These are phyloP conservation scores for Spilosoma lubricipeda DNA, from an alignment of 2,888 invertebrate genomes.

Conservation along the genomic window DNA sequence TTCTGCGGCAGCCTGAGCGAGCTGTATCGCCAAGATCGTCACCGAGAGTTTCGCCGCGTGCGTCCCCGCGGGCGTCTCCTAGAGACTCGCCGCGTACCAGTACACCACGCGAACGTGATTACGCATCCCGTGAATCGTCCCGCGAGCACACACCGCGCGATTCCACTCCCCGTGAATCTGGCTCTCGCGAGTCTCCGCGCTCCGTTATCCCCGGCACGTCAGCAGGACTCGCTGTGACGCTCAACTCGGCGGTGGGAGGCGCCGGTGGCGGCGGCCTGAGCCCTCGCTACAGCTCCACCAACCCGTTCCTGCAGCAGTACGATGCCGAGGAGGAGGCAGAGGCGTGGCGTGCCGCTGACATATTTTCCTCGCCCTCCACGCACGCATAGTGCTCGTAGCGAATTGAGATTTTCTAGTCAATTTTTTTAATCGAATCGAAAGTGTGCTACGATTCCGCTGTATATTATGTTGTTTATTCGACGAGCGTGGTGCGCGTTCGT, in stretches of 20 bases:
- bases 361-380: constrained; percentile 81
- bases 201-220: constrained; percentile 86
- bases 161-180: constrained; percentile 55
- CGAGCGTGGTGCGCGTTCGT: constrained; percentile 81
- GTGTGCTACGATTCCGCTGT: constrained; percentile 84
- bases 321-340: constrained; percentile 83
- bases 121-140: constrained; percentile 72
- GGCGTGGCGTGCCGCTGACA: constrained; percentile 81
- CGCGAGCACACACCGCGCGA: constrained; percentile 69
- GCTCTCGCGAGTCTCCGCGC: constrained; percentile 59
- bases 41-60: constrained; percentile 74
- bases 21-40: constrained; percentile 74
- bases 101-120: constrained; percentile 68
- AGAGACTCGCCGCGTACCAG: constrained; percentile 75
- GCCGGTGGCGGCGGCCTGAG: constrained; percentile 57
- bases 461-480: constrained; percentile 80
- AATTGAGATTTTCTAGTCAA: constrained; percentile 86
- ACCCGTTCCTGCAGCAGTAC: constrained; percentile 87
- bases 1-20: constrained; percentile 79
- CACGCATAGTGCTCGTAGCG: constrained; percentile 83
- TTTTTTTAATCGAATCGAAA: constrained; percentile 82
- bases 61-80: constrained; percentile 69
- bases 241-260: constrained; percentile 73
- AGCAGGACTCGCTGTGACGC: constrained; percentile 87
- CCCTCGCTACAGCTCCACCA: constrained; percentile 84